Base-by-base conservation (phyloP, 2,113 vertebrate species). In the Mustela nigripes region DNA sequence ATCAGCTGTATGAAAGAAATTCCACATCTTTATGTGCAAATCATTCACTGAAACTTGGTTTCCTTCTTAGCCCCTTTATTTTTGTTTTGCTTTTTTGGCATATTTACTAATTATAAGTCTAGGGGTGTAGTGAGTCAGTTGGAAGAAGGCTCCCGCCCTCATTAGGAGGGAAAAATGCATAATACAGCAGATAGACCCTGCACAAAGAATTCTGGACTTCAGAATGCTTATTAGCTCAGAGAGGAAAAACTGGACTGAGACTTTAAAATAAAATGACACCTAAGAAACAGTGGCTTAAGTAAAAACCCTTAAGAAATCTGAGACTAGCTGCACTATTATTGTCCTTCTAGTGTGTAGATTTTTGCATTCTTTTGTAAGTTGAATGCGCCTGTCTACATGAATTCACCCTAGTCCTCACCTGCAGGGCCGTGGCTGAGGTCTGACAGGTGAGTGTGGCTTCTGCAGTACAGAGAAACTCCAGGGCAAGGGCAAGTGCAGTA, bases 1-100 rank as follows among this genome's bases (percentile, higher is more conserved):
- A 89, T 92, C 33, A 50, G 33, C 65, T 69, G 19, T 86, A 53
- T 87, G 31, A 81, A 90, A 56, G n/a, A 90, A 96, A 93, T 69
- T 83, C 7, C 24, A 1, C 15, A 10, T 81, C 58, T 83, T 94
- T 92, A 76, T 83, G 89, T 92, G 53, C 28, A 95, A 92, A 94
- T 82, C 11, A 22, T 58, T 92, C 36, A 67, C 4, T 93, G 36
- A 94, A 22, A 91, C n/a, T 76, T 90, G 74, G 19, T 42, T 97
- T 92, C 42, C 56, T 94, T 74, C n/a, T 22, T 45, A 67, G 63
- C 33, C 28, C 31, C 60, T 39, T 42, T 95, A 22, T 18, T 50
- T 2, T 3, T 45, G 4, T 31, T 78, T 96, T 62, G 22, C 15
- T n/a, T 22, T 80, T 85, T 83, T 94, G 76, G 12, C 39, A 15